Evolutionary conservation across 2,888 invertebrate genomes (phyloP), one percentile per base, ranked within the genome.

Genomic region (Trachelus iudaicus): DNA sequence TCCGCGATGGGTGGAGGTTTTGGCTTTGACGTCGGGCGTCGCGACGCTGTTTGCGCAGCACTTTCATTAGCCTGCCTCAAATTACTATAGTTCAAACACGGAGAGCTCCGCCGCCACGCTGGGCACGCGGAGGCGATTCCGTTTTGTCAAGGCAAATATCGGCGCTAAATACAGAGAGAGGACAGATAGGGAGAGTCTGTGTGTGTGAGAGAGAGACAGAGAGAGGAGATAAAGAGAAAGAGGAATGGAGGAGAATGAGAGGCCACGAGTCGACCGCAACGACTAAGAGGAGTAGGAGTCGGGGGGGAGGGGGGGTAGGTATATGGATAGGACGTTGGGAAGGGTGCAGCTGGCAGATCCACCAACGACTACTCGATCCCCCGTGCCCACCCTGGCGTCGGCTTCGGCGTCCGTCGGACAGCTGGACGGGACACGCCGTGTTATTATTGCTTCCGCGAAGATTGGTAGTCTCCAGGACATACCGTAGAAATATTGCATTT

Each of bases 51-150:
- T 91, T 90, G 88, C 90, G 88, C 86, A 88, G 90, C 87, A 89
- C 90, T 90, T 91, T 90, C 90, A 91, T 91, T 89, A 91, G 90
- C 89, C 88, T 88, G 89, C 89, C 89, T 90, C 89, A 90, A 90
- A 91, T 91, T 90, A 90, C 89, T 89, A 88, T 88, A 89, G 89
- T 89, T 90, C 90, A 91, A 91, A 90, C 87, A 89, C 87, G 81
- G 79, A 56, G 56, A 84, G 86, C 85, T 85, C 79, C 82, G 69
- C 84, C 80, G 79, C 75, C 69, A 37, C 73, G 79, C 81, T 80
- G 82, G 80, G 81, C 83, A 83, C 82, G 82, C 85, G 81, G 84
- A 85, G 87, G 87, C 89, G 88, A 90, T 89, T 88, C 85, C 87
- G 88, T 90, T 90, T 87, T 87, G 88, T 88, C 85, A 86, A 87